These are phyloP conservation scores for Glaucomys volans DNA, from an alignment of 2,113 vertebrate species.

Conservation along the genomic window DNA sequence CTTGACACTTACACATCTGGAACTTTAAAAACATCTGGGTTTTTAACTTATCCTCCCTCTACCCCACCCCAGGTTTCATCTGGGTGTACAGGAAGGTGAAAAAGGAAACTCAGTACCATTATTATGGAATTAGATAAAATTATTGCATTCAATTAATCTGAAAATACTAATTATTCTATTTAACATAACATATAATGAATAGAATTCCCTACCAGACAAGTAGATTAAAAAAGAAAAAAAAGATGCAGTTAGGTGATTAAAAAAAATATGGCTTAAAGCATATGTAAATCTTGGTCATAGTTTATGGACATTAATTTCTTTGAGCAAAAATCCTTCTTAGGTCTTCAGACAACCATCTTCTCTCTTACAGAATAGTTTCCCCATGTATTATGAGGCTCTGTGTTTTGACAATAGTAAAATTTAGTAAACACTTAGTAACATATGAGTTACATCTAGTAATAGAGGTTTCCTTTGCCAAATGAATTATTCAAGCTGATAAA, in stretches of 20 bases:
- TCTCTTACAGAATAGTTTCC: neutral
- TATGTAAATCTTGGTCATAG: slow-evolving; percentile 48
- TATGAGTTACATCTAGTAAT: slow-evolving; percentile 54
- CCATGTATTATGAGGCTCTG: neutral
- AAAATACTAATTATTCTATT: slow-evolving; percentile 53
- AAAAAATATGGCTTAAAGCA: slow-evolving; percentile 24
- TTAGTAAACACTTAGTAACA: slow-evolving; percentile 71
- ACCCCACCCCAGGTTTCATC: neutral
- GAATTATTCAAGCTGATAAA: slow-evolving; percentile 73
- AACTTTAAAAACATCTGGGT: slow-evolving; percentile 60
- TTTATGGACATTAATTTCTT: slow-evolving; percentile 35
- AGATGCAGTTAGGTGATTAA: slow-evolving; percentile 9
- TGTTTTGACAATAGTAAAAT: slow-evolving; percentile 75
- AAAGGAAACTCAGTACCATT: neutral
- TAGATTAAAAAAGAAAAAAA: slow-evolving; percentile 49
- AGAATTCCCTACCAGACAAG: neutral
- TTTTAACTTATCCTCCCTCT: slow-evolving; percentile 30
- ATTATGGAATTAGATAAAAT: slow-evolving; percentile 31
- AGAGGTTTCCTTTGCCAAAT: slow-evolving; percentile 67
- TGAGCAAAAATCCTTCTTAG: slow-evolving; percentile 1
- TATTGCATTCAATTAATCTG: slow-evolving; percentile 40
- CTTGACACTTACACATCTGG: slow-evolving; percentile 62
- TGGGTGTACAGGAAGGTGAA: neutral
- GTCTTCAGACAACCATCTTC: neutral
- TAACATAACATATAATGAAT: neutral